A percentile compares a stretch with the other conserved stretches of the same genome.
phyloP scores from a whole-genome alignment of 2,888 invertebrate species.

The Norana najaformis region DNA sequence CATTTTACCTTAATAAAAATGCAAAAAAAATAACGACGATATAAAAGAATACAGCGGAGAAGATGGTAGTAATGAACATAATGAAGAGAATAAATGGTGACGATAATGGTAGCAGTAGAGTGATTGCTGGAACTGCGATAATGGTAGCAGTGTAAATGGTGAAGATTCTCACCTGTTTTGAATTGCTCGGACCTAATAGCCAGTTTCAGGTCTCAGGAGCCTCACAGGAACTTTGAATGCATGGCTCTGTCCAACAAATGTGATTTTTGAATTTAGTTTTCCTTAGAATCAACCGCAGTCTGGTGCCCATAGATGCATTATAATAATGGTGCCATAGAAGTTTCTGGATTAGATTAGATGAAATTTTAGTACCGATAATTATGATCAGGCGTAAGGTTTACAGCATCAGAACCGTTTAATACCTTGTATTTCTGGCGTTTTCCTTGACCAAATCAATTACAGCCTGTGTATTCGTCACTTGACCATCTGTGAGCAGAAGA shows the following conservation, averaged over 20 bases:
- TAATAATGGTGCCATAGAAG: background rate
- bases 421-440: slow-evolving; percentile 49
- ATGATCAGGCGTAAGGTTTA: background rate
- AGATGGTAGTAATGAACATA: background rate
- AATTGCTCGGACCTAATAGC: background rate
- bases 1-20: background rate
- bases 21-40: background rate
- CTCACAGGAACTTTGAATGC: background rate
- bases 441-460: slow-evolving; percentile 50
- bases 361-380: background rate
- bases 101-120: too few species aligned
- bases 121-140: too few species aligned
- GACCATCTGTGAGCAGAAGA: slow-evolving; percentile 58
- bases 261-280: background rate
- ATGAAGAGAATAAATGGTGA: background rate
- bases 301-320: background rate
- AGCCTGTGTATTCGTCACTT: slow-evolving; percentile 53
- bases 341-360: background rate
- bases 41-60: background rate
- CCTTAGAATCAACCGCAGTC: background rate
- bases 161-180: too few species aligned
- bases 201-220: background rate
- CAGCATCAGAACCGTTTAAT: slow-evolving; percentile 53
- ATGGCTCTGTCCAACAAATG: background rate
- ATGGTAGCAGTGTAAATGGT: too few species aligned